A percentile compares a stretch with the other conserved stretches of the same genome.
Conservation (phyloP, 2,797 vertebrate genomes). For the Sebastes diaconus region DNA sequence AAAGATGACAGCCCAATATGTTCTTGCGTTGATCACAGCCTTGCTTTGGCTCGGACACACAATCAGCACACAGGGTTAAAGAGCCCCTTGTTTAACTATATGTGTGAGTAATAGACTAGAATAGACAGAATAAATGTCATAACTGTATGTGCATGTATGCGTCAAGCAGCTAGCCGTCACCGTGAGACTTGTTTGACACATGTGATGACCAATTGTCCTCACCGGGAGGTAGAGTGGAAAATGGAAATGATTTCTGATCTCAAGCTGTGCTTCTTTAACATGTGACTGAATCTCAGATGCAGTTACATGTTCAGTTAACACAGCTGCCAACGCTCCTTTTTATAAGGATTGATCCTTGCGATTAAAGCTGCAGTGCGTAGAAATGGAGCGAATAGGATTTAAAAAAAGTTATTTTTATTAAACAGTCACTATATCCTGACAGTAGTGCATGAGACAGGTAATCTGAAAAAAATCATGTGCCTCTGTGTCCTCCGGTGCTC, state of each 20-base stretch:
- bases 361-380: not conserved
- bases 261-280: slow-evolving; percentile 55
- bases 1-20: slow-evolving; percentile 53
- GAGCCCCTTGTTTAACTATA: not conserved
- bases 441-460: too few species aligned
- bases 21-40: slow-evolving; percentile 25
- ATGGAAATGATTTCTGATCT: slow-evolving; percentile 62
- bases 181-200: slow-evolving; percentile 25
- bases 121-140: slow-evolving; percentile 2
- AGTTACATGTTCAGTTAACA: slow-evolving; percentile 23
- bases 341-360: not conserved
- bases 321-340: not conserved
- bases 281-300: slow-evolving; percentile 27
- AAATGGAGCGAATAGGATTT: too few species aligned
- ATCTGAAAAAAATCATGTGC: too few species aligned
- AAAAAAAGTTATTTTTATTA: too few species aligned
- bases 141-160: not conserved
- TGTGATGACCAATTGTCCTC: slow-evolving; percentile 48
- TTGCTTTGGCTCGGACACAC: slow-evolving; percentile 21
- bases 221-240: slow-evolving; percentile 43
- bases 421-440: too few species aligned
- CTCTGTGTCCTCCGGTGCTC: too few species aligned
- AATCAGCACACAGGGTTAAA: slow-evolving; percentile 15
- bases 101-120: not conserved
- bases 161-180: not conserved